Evolutionary conservation across 2,888 invertebrate species (phyloP), one percentile per base, ranked within the genome.

Genomic region (Embidobia sp.): DNA sequence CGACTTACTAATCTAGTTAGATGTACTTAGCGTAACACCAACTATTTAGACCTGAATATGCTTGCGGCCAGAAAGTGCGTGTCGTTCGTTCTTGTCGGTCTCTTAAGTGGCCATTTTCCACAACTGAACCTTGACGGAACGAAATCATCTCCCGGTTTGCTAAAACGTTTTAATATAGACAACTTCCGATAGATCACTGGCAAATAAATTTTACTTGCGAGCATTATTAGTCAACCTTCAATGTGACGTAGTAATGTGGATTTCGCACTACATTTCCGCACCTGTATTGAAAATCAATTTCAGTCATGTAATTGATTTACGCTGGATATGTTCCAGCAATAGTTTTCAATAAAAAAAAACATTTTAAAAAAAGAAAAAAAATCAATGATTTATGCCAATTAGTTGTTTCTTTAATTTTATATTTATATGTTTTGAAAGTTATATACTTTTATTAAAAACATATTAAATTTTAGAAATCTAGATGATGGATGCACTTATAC

Each of bases 1-100:
- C 87, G 84, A 86, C 87, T 87, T 82, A 89, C 89, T 89, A 89
- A 89, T 89, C 89, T 89, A 85, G 87, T 89, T 89, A 89, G 89
- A 85, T 85, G 86, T 87, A 89, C 87, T 89, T 89, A 89, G 89
- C 89, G 88, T 83, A 86, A 86, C 86, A 83, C 87, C 86, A 83
- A 87, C 88, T 87, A 87, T 89, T 89, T 88, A 89, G 88, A 89
- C 88, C 87, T 87, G 86, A 83, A 87, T 86, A 77, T 80, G 79
- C 76, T 76, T 63, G 75, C 77, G 70, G 79, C 67, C 75, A 75
- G 78, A 66, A 76, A 76, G 78, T 75, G 78, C 69, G 69, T 57
- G 69, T 77, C 74, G 46, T 31, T 67, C 33, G 69, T 49, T 75
- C 35, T 69, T 69, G 61, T 57, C 35, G 70, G 66, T 42, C 59